Evolutionary conservation across 92 coral and sea anemone species (phyloP).

Genomic region (Muricea muricata): DNA sequence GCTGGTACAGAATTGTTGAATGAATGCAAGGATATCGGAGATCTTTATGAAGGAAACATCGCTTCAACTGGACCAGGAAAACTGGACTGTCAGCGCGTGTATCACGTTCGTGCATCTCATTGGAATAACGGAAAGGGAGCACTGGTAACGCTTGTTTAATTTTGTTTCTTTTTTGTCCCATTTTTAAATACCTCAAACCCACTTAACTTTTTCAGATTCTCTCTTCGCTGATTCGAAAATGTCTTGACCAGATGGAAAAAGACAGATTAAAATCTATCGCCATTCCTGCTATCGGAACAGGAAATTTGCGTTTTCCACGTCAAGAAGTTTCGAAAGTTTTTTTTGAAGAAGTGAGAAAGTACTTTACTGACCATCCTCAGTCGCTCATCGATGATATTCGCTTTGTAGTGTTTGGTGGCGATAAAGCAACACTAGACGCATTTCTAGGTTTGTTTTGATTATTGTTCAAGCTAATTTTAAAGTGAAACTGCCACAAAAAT

Average conservation of each 20-base stretch:
- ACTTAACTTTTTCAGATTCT: conserved; percentile 12
- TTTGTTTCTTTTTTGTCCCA: neutral
- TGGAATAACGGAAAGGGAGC: conserved; percentile 41
- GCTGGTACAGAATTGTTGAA: conserved; percentile 30
- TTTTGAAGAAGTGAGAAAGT: conserved; percentile 42
- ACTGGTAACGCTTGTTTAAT: neutral
- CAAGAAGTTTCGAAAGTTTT: conserved; percentile 56
- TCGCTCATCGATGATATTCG: conserved; percentile 11
- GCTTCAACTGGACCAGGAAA: conserved; percentile 32
- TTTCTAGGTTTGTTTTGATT: conserved; percentile 21
- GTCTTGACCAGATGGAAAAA: conserved; percentile 66
- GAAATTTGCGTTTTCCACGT: conserved; percentile 40
- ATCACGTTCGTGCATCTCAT: conserved; percentile 29
- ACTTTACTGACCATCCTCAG: neutral
- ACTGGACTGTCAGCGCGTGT: conserved; percentile 29
- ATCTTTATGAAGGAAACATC: neutral
- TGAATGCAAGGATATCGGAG: conserved; percentile 14
- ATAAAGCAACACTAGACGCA: conserved; percentile 10
- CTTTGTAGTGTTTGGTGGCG: conserved; percentile 7
- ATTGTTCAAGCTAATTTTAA: too few relatives aligned
- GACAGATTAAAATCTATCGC: conserved; percentile 63
- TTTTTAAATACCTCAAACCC: neutral
- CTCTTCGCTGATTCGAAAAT: conserved; percentile 30
- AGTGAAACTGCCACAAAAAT: too few relatives aligned
- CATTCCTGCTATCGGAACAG: conserved; percentile 49